Evolutionary conservation across 1,140 invertebrate genomes (phyloP), one percentile per base, ranked within the genome.

Genomic region (Trachelipus rathkii): DNA sequence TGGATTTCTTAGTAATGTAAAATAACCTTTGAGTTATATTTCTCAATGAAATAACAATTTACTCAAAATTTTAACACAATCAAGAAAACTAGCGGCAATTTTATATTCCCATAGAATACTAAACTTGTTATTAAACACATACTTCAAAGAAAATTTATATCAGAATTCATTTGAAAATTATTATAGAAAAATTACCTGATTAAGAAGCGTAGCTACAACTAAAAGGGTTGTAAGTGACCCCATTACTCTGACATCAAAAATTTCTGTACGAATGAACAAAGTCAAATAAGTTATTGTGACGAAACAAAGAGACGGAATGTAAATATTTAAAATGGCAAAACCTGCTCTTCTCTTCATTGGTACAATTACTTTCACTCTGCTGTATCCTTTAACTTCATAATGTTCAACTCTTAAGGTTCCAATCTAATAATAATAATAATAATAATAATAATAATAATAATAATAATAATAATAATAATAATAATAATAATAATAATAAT

Each of bases 261-360:
- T 80, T 33, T 60, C 72, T 53, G 77, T 71, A 15, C 75, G 75
- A 76, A 80, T 77, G 76, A 77, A 80, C 45, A 78, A 74, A 10
- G 79, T 80, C n/a, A 80, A 71, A 76, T 80, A 80, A 71, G 73
- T 78, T 60, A 78, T 78, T 43, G 76, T 74, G 21, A 78, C 66
- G 0, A 80, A 74, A 33, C 77, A 75, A 71, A 80, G 68, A 2
- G 79, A 80, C 15, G 79, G 79, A 53, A 80, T 80, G 79, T 78
- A 80, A 44, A 80, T 74, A 76, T 80, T 80, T 76, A 80, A 77
- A 66, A 80, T 75, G 77, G 78, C 78, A 74, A 80, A 78, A 21
- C 76, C 76, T 0, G 77, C 70, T 0, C 76, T 71, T 13, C 79
- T 72, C n/a, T 74, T 68, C 53, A 78, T 72, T 4, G 23, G 69